Evolutionary conservation across 2,888 invertebrate species (phyloP), one percentile per base, ranked within the genome.

Genomic region (Branchipolynoe longqiensis): DNA sequence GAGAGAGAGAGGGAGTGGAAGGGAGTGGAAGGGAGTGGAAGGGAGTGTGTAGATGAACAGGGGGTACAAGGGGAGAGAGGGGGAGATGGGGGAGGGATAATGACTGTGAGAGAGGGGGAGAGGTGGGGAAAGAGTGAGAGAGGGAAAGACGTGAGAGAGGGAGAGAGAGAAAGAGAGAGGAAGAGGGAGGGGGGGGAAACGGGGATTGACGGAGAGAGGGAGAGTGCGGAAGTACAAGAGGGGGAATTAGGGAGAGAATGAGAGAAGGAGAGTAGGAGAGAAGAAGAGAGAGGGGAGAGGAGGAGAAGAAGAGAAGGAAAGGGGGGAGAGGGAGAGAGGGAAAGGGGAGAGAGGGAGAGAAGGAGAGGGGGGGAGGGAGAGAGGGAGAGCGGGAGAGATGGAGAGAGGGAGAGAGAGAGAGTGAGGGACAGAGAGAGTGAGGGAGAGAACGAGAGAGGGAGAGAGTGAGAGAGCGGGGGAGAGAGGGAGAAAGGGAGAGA

Each of bases 171-270:
- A 18, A n/a, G 58, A 25, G n/a, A 25, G n/a, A 4, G 58, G 58
- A n/a, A n/a, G 58, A 22, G 69, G 87, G 84, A n/a, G 58, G 25
- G 58, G n/a, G n/a, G 25, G 58, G 58, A 25, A 4, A 25, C 4
- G n/a, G n/a, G 58, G 14, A 4, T 6, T 18, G 25, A n/a, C 14
- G n/a, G n/a, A n/a, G 25, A n/a, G 58, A n/a, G 58, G n/a, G n/a
- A 25, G 58, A 58, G 58, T n/a, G n/a, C n/a, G n/a, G n/a, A 58
- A 4, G 58, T 18, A 25, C 4, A 58, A 25, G 14, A n/a, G n/a
- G 58, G n/a, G 58, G 8, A 25, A 4, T 18, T n/a, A 25, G 58
- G 8, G 58, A 58, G 25, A 25, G 14, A 25, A n/a, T n/a, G n/a
- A 4, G 58, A n/a, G 58, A 58, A 25, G 8, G 58, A 25, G n/a